Evolutionary conservation across 2,888 invertebrate species (phyloP).

Genomic region (Drosophila quinaria): DNA sequence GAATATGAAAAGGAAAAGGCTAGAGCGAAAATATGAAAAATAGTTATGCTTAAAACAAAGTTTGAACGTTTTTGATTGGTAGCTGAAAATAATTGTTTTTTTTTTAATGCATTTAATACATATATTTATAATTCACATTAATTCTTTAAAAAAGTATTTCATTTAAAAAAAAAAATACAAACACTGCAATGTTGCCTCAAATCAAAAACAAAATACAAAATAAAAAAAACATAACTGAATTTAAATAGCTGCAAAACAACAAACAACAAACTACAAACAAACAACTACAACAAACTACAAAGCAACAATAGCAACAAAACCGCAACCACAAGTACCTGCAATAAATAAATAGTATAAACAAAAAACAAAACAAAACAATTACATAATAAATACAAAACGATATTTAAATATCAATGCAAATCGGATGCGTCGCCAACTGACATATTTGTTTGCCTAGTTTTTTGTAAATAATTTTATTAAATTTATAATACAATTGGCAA

Average conservation of each 20-base stretch:
- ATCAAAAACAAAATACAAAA: slow-evolving; percentile 47
- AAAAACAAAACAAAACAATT: slow-evolving; percentile 49
- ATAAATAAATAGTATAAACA: slow-evolving; percentile 76
- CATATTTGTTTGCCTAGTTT: slow-evolving; percentile 51
- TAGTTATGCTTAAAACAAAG: slow-evolving; percentile 63
- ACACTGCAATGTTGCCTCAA: slow-evolving; percentile 66
- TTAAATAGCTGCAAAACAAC: slow-evolving; percentile 54
- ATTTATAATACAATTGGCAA: slow-evolving; percentile 63
- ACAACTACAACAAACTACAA: slow-evolving; percentile 66
- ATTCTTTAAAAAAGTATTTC: slow-evolving; percentile 15
- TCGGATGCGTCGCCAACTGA: slow-evolving; percentile 22
- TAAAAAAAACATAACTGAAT: slow-evolving; percentile 45
- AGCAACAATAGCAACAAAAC: slow-evolving; percentile 81
- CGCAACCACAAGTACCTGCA: slow-evolving; percentile 86
- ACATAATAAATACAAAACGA: slow-evolving; percentile 42
- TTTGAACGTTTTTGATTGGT: slow-evolving; percentile 86
- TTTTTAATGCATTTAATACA: slow-evolving; percentile 27
- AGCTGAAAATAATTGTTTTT: slow-evolving; percentile 57
- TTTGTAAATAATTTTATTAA: slow-evolving; percentile 82
- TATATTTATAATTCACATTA: slow-evolving; percentile 14
- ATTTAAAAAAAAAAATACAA: slow-evolving; percentile 2
- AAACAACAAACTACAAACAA: slow-evolving; percentile 33
- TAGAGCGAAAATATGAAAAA: slow-evolving; percentile 42
- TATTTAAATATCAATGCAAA: slow-evolving; percentile 48
- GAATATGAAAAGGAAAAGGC: slow-evolving; percentile 8